Evolutionary conservation across 2,888 invertebrate species (phyloP).

Genomic region (Andrena haemorrhoa): DNA sequence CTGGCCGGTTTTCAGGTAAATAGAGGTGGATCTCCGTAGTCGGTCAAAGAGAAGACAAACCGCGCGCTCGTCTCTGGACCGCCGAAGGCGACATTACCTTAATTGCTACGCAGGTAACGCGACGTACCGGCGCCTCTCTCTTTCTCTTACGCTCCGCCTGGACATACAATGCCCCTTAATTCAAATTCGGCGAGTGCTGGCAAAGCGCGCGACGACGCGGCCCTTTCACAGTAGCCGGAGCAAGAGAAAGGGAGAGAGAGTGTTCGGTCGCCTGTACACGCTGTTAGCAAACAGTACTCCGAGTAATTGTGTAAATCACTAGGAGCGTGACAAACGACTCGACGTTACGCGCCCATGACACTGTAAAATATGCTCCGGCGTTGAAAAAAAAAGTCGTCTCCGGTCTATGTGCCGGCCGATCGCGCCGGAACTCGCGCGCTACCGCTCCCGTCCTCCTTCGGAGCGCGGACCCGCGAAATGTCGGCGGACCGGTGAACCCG

Average conservation of each 20-base stretch:
- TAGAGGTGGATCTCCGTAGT: conserved; percentile 30
- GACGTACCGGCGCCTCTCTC: conserved; percentile 13
- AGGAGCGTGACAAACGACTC: conserved; percentile 68
- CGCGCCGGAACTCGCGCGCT: not conserved
- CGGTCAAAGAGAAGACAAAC: conserved; percentile 55
- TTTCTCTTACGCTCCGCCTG: not conserved
- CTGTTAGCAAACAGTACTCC: conserved; percentile 70
- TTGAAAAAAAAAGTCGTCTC: not conserved
- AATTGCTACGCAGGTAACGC: conserved; percentile 72
- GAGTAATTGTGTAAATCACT: conserved; percentile 71
- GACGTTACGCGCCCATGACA: conserved; percentile 42
- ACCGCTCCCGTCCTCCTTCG: not conserved
- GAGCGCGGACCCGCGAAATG: not conserved
- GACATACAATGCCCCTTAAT: conserved; percentile 47
- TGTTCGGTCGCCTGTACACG: conserved; percentile 41
- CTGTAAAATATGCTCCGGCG: conserved; percentile 38
- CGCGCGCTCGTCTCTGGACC: conserved; percentile 34
- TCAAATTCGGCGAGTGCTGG: conserved; percentile 56
- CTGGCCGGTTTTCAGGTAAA: conserved; percentile 48
- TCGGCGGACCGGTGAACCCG: not conserved
- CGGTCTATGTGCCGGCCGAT: not conserved
- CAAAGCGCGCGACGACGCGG: conserved; percentile 39
- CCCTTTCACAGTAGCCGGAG: conserved; percentile 16
- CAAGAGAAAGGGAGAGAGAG: not conserved
- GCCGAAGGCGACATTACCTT: conserved; percentile 78